Conservation (phyloP, 2,113 vertebrate species). For the Platysternon megacephalum region DNA sequence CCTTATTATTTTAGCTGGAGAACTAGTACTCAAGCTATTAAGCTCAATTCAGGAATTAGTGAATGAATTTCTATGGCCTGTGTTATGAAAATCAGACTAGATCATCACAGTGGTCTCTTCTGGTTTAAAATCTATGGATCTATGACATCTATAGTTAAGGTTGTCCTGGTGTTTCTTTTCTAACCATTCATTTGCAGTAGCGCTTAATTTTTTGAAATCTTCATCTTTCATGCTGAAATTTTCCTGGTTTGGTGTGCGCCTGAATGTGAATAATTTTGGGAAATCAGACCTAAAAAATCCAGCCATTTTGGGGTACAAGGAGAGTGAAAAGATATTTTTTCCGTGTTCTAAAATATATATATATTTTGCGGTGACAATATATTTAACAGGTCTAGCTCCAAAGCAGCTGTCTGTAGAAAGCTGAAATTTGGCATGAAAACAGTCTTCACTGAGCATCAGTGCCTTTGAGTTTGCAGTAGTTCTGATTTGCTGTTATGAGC, state of each 20-base stretch:
- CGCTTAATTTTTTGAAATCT: neutral
- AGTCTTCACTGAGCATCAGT: neutral
- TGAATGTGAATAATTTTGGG: neutral
- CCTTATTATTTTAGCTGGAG: neutral
- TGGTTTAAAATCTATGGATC: neutral
- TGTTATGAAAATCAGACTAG: neutral
- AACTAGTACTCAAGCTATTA: neutral
- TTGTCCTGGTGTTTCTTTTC: neutral
- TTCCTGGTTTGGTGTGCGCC: neutral
- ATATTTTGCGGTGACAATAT: neutral
- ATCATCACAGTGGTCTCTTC: neutral
- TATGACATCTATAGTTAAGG: neutral
- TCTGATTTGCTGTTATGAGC: neutral
- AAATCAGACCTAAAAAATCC: neutral
- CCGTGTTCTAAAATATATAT: neutral
- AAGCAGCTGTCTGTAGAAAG: neutral
- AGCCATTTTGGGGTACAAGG: neutral
- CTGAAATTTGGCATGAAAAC: neutral
- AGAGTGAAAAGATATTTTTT: neutral
- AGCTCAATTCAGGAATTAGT: neutral
- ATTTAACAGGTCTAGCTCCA: neutral
- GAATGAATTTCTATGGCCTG: neutral
- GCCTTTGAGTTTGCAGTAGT: neutral
- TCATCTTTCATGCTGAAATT: neutral
- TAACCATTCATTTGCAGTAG: neutral